Percentiles rank a stretch among this genome's conserved stretches.
These are phyloP conservation scores for Mionectes macconnelli DNA, from an alignment of 2,113 vertebrate species.

Conservation along the genomic window DNA sequence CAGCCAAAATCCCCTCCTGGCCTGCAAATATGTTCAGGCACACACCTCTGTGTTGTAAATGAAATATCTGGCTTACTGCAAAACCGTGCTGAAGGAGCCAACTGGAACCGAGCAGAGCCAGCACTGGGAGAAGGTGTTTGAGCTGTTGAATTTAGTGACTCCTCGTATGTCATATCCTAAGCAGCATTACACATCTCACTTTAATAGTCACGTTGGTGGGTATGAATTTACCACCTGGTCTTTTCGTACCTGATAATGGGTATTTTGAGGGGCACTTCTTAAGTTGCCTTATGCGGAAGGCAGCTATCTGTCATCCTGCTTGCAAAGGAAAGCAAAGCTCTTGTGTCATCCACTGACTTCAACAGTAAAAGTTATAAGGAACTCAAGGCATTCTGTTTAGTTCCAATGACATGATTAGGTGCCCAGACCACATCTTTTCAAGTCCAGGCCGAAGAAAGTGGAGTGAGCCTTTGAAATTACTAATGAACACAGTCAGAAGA, in stretches of 20 bases:
- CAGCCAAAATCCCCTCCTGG: constrained; percentile 58
- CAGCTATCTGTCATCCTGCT: not conserved
- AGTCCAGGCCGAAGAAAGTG: not conserved
- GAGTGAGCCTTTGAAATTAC: not conserved
- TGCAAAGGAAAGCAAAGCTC: not conserved
- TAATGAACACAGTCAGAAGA: not conserved
- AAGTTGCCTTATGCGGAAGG: not conserved
- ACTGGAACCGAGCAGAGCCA: constrained; percentile 48
- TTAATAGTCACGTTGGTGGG: not conserved
- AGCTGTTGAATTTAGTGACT: constrained; percentile 19
- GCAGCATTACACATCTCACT: not conserved
- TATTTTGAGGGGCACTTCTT: not conserved
- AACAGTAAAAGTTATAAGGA: not conserved
- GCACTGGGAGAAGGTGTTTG: constrained; percentile 31
- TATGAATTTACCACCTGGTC: not conserved
- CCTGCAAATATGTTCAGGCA: constrained; percentile 53
- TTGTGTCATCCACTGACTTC: not conserved
- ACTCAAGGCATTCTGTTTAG: not conserved
- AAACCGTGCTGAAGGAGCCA: not conserved
- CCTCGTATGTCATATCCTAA: not conserved
- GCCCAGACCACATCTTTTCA: not conserved
- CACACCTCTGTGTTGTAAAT: constrained; percentile 56
- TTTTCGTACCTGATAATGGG: not conserved
- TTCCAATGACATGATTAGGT: not conserved
- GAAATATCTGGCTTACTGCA: constrained; percentile 34